Percentiles rank a stretch among this genome's conserved stretches.
These are phyloP conservation scores for Saxicola maurus DNA, from an alignment of 2,797 vertebrate species.

Conservation along the genomic window DNA sequence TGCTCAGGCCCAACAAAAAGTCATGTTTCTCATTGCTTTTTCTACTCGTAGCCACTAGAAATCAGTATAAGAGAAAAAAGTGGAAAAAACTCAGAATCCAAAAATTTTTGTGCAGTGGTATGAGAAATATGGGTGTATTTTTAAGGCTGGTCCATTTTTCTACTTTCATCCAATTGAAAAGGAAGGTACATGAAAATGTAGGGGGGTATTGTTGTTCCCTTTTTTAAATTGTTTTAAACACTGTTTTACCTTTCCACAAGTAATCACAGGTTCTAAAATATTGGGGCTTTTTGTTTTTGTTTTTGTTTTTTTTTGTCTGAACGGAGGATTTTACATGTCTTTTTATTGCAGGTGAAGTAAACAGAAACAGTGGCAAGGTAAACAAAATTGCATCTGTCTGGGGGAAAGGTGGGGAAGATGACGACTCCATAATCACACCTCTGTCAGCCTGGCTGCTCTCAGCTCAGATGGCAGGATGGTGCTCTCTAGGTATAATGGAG, in stretches of 20 bases:
- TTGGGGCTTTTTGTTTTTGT: background rate
- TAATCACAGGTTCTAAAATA: background rate
- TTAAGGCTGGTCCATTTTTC: background rate
- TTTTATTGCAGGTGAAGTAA: constrained; percentile 26
- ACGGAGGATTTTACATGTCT: constrained; percentile 13
- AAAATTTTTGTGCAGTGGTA: background rate
- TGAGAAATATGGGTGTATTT: background rate
- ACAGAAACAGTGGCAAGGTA: constrained; percentile 36
- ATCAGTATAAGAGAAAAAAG: background rate
- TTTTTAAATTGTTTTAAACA: background rate
- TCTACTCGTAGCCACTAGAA: background rate
- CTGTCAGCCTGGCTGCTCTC: constrained; percentile 63
- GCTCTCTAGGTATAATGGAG: constrained; percentile 72
- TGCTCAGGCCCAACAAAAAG: background rate
- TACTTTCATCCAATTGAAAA: background rate
- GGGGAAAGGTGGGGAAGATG: background rate
- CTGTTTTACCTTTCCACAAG: background rate
- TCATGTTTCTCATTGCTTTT: background rate
- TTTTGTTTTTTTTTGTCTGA: background rate
- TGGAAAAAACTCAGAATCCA: background rate
- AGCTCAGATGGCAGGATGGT: constrained; percentile 54
- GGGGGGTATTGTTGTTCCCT: no score
- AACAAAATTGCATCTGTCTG: constrained; percentile 56
- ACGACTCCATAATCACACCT: constrained; percentile 53
- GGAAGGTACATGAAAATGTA: background rate